Evolutionary conservation across 92 coral and sea anemone genomes (phyloP), one percentile per base, ranked within the genome.

Genomic region (Palythoa heliodiscus): DNA sequence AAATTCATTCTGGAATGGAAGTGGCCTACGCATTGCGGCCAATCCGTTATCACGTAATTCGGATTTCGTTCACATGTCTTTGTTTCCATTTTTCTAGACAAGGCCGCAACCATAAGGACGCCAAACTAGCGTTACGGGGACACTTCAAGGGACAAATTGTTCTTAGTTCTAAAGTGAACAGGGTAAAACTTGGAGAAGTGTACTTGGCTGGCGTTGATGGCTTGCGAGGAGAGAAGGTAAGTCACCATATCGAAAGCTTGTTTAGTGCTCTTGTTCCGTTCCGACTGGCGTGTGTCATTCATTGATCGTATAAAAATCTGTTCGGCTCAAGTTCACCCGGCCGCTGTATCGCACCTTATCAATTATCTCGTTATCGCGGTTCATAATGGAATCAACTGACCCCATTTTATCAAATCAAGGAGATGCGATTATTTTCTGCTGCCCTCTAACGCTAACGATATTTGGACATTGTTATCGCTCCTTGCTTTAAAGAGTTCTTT

Each of bases 31-130:
- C 29, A 54, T 48, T 39, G 53, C 73, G 84, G 73, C 20, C 61
- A 66, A 80, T 80, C 84, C 73, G 72, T 80, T 80, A 80, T 63
- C 84, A 66, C 84, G 84, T 80, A 80, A 80, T 66, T 80, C 74
- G 22, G 74, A 52, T 47, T 64, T 66, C 24, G 22, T 80, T 80
- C 53, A 52, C 68, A 76, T 76, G 81, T 52, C 25, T 76, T 64
- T 80, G 84, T 80, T 80, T 66, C 60, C 12, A 64, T 55, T 80
- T 66, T 80, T 63, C 13, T 22, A 64, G 73, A 20, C 40, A 79
- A 20, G 63, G 84, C 20, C 58, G 37, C 19, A 43, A 79, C 63
- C 79, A 75, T 76, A 76, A 54, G 81, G 50, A 53, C 23, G 84
- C 84, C 61, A 80, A 64, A 53, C 10, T 80, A 16, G 84, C 73